These are phyloP conservation scores for Byasa hedistus DNA, from an alignment of 2,888 invertebrate genomes.

Conservation along the genomic window DNA sequence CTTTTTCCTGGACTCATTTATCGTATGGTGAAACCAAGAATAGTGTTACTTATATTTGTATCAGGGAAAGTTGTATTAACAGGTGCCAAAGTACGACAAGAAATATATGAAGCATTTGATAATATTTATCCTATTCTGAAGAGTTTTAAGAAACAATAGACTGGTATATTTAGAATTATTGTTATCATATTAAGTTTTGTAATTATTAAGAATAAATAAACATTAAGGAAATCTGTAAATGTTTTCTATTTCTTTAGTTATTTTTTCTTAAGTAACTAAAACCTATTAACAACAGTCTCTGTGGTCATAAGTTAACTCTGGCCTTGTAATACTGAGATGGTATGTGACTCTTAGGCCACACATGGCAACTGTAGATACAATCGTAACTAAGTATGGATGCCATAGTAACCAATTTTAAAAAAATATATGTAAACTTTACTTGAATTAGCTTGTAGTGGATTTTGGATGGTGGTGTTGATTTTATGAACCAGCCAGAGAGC, in stretches of 20 bases:
- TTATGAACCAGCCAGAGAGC: too few species aligned
- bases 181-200: constrained; percentile 10
- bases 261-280: too few species aligned
- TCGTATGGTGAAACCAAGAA: constrained; percentile 97
- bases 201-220: constrained; percentile 6
- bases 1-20: constrained; percentile 99
- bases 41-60: constrained; percentile 98
- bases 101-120: constrained; percentile 97
- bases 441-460: too few species aligned
- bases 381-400: too few species aligned
- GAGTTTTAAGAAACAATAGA: constrained; percentile 93
- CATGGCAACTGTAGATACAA: too few species aligned
- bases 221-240: background rate
- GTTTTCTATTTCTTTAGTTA: background rate
- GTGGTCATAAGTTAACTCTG: too few species aligned
- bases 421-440: too few species aligned
- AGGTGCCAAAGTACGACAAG: constrained; percentile 95
- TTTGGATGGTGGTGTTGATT: too few species aligned
- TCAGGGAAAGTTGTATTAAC: constrained; percentile 99
- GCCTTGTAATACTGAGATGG: too few species aligned
- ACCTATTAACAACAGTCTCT: too few species aligned
- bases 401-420: too few species aligned
- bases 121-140: constrained; percentile 98
- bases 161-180: constrained; percentile 10
- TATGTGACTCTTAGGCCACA: too few species aligned